These are phyloP conservation scores for Sebastes itinus DNA, from an alignment of 2,797 vertebrate genomes.

Conservation along the genomic window DNA sequence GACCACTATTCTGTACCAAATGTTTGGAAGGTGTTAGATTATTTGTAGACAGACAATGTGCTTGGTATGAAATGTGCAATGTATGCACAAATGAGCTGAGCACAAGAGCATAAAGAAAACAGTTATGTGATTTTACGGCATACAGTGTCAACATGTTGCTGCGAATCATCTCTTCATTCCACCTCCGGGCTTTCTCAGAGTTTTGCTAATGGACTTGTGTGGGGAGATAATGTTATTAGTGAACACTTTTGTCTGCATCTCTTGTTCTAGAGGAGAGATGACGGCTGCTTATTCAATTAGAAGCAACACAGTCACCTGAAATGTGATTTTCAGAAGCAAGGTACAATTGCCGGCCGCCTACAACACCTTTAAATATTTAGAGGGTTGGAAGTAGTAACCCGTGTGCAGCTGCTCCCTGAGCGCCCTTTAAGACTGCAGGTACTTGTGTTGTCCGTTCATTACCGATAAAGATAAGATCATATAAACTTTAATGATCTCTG, in stretches of 20 bases:
- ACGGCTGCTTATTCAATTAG: slow-evolving; percentile 8
- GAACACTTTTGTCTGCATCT: slow-evolving; percentile 12
- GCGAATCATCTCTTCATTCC: neutral
- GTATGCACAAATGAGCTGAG: neutral
- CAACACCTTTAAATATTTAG: slow-evolving; percentile 65
- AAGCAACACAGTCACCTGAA: slow-evolving; percentile 16
- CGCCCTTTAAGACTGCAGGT: neutral
- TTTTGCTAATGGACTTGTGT: slow-evolving; percentile 26
- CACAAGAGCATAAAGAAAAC: neutral
- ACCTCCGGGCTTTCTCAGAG: slow-evolving; percentile 9
- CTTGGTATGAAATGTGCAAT: neutral
- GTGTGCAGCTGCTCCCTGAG: slow-evolving; percentile 14
- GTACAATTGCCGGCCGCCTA: slow-evolving; percentile 4
- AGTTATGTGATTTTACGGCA: neutral
- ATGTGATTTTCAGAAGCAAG: slow-evolving; percentile 30
- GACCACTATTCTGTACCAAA: no score
- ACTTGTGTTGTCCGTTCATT: slow-evolving; percentile 7
- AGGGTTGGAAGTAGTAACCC: slow-evolving; percentile 21
- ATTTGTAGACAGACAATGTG: neutral
- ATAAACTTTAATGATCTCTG: slow-evolving; percentile 12
- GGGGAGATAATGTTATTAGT: slow-evolving; percentile 6
- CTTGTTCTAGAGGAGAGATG: slow-evolving; percentile 1
- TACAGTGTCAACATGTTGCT: neutral
- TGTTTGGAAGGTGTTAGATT: neutral
- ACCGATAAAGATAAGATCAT: neutral